phyloP scores from a whole-genome alignment of 2,113 vertebrate species.

The Spea multiplicata region DNA sequence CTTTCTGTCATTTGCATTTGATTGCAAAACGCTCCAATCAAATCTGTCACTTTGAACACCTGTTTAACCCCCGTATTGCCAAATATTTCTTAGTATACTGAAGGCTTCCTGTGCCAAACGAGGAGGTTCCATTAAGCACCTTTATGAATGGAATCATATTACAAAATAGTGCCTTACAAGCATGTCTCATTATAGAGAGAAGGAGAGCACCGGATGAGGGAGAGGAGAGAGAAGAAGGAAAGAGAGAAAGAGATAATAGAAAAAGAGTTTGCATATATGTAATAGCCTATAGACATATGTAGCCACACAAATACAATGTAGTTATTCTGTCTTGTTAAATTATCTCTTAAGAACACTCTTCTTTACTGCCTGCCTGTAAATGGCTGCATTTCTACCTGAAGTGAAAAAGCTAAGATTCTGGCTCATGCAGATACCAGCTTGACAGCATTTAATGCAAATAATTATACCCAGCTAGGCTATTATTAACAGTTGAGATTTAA shows the following conservation, averaged over 20 bases:
- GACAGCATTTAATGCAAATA: constrained; percentile 65
- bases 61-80: constrained; percentile 41
- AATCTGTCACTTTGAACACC: constrained; percentile 17
- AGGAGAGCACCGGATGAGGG: too few species aligned
- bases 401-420: constrained; percentile 64
- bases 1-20: constrained; percentile 1
- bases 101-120: too few species aligned
- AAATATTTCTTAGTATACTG: background rate
- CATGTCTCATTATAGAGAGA: too few species aligned
- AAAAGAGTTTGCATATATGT: too few species aligned
- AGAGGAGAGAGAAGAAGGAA: too few species aligned
- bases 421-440: constrained; percentile 64
- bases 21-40: constrained; percentile 1
- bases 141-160: too few species aligned
- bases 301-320: too few species aligned
- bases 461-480: constrained; percentile 66
- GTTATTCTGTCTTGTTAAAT: too few species aligned
- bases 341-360: constrained; percentile 56
- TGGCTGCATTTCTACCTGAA: constrained; percentile 66
- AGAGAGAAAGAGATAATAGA: too few species aligned
- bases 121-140: too few species aligned
- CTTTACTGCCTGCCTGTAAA: constrained; percentile 61
- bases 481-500: constrained; percentile 66
- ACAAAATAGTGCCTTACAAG: too few species aligned
- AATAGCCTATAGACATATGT: too few species aligned